phyloP scores from a whole-genome alignment of 2,797 vertebrate species.

The Mustela erminea region DNA sequence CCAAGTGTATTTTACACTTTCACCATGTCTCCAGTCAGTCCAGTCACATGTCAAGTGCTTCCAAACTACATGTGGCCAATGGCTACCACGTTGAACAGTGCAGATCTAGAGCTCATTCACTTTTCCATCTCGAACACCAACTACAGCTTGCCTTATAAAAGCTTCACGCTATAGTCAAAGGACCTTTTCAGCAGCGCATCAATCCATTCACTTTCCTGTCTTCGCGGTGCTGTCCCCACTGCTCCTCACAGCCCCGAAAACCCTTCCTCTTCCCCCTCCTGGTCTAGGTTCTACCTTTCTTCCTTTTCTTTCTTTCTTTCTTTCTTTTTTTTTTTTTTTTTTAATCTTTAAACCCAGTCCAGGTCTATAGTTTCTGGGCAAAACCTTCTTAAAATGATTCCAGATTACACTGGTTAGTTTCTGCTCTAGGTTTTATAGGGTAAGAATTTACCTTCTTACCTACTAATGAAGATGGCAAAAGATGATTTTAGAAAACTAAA shows the following conservation, averaged over 20 bases:
- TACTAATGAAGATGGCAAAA: constrained; percentile 8
- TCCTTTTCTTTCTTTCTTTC: background rate
- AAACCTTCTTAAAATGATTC: background rate
- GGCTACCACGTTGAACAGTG: background rate
- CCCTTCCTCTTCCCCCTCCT: background rate
- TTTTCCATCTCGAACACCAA: background rate
- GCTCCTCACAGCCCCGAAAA: background rate
- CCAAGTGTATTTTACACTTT: background rate
- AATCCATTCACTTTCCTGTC: background rate
- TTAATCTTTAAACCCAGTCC: background rate
- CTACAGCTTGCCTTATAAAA: background rate
- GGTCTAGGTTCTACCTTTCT: background rate
- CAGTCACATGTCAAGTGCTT: background rate
- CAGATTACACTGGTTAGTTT: background rate
- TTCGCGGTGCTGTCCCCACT: background rate
- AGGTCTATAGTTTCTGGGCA: background rate
- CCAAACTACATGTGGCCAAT: background rate
- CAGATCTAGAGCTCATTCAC: background rate
- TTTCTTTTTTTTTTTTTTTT: background rate
- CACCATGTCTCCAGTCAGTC: background rate
- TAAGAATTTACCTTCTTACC: background rate
- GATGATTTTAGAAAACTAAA: constrained; percentile 10
- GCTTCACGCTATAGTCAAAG: background rate
- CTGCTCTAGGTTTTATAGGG: background rate
- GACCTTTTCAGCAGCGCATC: background rate